Evolutionary conservation across 2,888 invertebrate species (phyloP), one percentile per base, ranked within the genome.

Genomic region (Tuta absoluta): DNA sequence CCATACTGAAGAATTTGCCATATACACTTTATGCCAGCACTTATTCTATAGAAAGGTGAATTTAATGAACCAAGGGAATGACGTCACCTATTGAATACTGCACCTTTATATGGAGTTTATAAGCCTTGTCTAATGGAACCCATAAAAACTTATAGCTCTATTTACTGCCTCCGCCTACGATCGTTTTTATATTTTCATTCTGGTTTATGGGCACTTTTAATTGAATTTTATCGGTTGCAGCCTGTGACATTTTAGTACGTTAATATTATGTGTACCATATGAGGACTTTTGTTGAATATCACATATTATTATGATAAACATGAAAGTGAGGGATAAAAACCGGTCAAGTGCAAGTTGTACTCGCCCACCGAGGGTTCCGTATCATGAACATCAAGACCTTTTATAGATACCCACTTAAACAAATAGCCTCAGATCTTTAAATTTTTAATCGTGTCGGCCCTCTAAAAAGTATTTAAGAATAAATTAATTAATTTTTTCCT

Each of bases 61-160:
- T 45, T 45, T 45, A 45, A 45, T 45, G 45, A 45, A 45, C 45
- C 45, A 3, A n/a, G 17, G 17, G 17, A 45, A n/a, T 17, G 45
- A 45, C 45, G 45, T 45, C 45, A 12, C 51, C 17, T 19, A 49
- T 49, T 51, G 51, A 19, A 21, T 51, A 17, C 51, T 51, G 51
- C 51, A 51, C 51, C 51, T 51, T 51, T 51, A 51, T 51, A 51
- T 23, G 23, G 19, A 23, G 19, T 70, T 66, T 66, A 70, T 69
- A 67, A 68, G 66, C 65, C 62, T 28, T 62, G 60, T 71, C 69
- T 81, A 82, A 86, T 84, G 79, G 82, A 76, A 69, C 69, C 68
- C 80, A 79, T 88, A 84, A 87, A 81, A 76, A 81, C 79, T 76
- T 81, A 83, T 82, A 81, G 82, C 78, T 77, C 72, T 78, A 78